Evolutionary conservation across 2,888 invertebrate species (phyloP), one percentile per base, ranked within the genome.

Genomic region (Glaucopsyche alexis): DNA sequence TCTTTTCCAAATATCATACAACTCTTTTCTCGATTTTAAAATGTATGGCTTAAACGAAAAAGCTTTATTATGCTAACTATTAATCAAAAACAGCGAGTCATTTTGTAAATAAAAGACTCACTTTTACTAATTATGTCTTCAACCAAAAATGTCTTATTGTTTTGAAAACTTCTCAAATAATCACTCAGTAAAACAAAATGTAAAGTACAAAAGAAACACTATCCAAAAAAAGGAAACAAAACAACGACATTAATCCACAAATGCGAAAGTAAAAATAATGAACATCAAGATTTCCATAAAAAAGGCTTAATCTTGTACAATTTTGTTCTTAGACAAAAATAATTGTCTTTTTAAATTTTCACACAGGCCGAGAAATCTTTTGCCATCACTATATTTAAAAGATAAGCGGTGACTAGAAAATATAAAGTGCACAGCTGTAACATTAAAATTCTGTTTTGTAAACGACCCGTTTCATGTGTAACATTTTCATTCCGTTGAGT

Each of bases 91-190:
- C 14, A 11, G 13, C 47, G 7, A 47, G 45, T 69, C 69, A 69
- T 29, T 69, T 69, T 47, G 47, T 69, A 69, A 67, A 67, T 67
- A 67, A 69, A 66, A 47, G 47, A 69, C 47, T 69, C 69, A 69
- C 47, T 69, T 49, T 47, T 47, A 11, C 45, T 69, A 69, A 69
- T 69, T 45, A 47, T 29, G 13, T 49, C 69, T 49, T 69, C 19
- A 45, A 29, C 47, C 69, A 69, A 69, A 69, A 69, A 69, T 69
- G 69, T 47, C 47, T 69, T 69, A 69, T 49, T 69, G 69, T 69
- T 69, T 69, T 49, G 47, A 13, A 60, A 29, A 38, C 19, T 45
- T 69, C 67, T 19, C 14, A 19, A 69, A 69, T 47, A 69, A 69
- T 69, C 45, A 69, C 47, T 69, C 19, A 49, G 49, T 7, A 42